Conservation (phyloP, 2,888 invertebrate species). For the Gryllus longicercus region DNA sequence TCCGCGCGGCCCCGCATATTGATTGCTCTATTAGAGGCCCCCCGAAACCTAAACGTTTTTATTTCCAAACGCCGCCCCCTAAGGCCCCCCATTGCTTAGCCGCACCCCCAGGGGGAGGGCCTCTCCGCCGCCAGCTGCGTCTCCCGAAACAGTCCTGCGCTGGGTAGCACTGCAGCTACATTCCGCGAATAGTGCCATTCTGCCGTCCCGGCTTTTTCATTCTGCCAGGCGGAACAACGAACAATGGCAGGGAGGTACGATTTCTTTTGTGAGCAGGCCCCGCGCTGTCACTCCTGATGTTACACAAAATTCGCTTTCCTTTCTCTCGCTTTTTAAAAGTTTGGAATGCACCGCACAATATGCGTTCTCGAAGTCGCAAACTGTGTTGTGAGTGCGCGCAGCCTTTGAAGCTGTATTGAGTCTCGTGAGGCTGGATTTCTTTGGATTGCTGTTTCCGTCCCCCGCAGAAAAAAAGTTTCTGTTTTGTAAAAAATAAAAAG, state of each 20-base stretch:
- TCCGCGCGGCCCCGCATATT: background rate
- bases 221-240: background rate
- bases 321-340: background rate
- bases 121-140: background rate
- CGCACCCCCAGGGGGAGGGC: background rate
- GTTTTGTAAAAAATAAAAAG: too few species aligned
- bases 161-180: too few species aligned
- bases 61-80: background rate
- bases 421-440: background rate
- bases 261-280: too few species aligned
- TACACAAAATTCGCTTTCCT: background rate
- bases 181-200: background rate
- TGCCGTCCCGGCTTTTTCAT: background rate
- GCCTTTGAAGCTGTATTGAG: constrained; percentile 17
- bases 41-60: constrained; percentile 6
- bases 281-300: too few species aligned
- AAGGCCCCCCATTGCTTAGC: background rate
- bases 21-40: background rate
- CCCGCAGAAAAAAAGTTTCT: background rate
- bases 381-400: background rate
- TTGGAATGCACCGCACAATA: background rate
- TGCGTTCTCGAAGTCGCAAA: background rate
- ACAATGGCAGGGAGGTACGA: background rate
- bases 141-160: background rate
- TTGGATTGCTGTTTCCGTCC: background rate